Base-by-base conservation (phyloP, 2,888 invertebrate species). In the Eupithecia pulchellata region DNA sequence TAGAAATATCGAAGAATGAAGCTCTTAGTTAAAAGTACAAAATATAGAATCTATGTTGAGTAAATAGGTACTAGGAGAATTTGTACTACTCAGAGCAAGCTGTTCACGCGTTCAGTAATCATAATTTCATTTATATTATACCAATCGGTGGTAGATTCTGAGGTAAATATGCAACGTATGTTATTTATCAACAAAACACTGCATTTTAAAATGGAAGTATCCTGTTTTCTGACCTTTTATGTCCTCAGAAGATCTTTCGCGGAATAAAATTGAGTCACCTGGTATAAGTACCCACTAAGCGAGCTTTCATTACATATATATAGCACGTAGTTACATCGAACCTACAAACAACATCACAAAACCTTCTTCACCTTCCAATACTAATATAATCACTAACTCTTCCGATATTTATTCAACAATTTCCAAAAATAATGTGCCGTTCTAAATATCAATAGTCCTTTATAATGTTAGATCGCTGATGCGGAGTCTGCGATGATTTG, bases 261-360 rank as follows among this genome's bases (percentile, higher is more conserved):
- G 29, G 29, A 57, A 57, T 57, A 57, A 29, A 29, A 27, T 17
- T 27, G 27, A 29, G 29, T 27, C 57, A 29, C 17, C 29, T 29
- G 14, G 27, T 27, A 14, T 17, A 57, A 27, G 29, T 29, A 57
- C 14, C 29, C 47, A 20, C 14, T 57, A 2, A 29, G 17, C n/a
- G 39, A 69, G 30, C 36, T 55, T 65, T 58, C 14, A 9, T 57
- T 61, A 57, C 57, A 34, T 55, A 60, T 68, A 66, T 66, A 69
- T 34, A 63, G 66, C 47, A 68, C 64, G 14, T 66, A 36, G 66
- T 66, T 69, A 68, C 25, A 69, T 61, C 14, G 58, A 69, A 63
- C 70, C 71, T 71, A 73, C 68, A 66, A 66, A 67, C 73, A 68
- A 75, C 75, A 76, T 77, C 77, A 77, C 76, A 77, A 73, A 75